Evolutionary conservation across 2,113 vertebrate species (phyloP), one percentile per base, ranked within the genome.

Genomic region (Phoenicopterus ruber): DNA sequence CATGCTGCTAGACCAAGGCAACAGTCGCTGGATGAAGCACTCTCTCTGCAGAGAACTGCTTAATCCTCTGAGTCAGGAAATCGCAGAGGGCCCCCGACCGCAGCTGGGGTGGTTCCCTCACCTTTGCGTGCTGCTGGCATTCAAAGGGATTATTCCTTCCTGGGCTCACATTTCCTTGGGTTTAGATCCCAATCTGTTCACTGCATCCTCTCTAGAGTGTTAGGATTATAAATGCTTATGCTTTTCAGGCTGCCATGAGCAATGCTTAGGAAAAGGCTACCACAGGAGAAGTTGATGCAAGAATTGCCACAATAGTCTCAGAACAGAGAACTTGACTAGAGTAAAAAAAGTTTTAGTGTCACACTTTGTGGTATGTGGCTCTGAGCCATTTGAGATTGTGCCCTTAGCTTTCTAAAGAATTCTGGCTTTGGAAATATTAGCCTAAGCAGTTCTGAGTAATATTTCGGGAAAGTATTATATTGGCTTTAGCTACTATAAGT

Each of bases 381-480:
- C 55, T 61, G 52, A 88, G 94, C 87, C 94, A 86, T 67, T 49
- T 87, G 92, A 96, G 95, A 93, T 89, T 74, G 81, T 91, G 85
- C 52, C 88, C 58, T 89, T 21, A 82, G 86, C 58, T 92, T 93
- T 94, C 94, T 76, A 80, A 95, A 89, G 85, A 91, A 79, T 89
- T 86, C 66, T 91, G 92, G 67, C 94, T 85, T 93, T 96, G 65
- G 96, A 97, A 97, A 97, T 89, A 96, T 90, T 95, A 97, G 67
- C 86, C 95, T 96, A 95, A 97, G 93, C 90, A 88, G 83, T 96
- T 96, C 83, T 86, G 90, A 96, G 92, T 94, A 95, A 83, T 90
- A 93, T 94, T 98, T 96, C 72, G 14, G 92, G 95, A 93, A 96
- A 91, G 91, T 82, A 97, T 97, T 97, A 94, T 97, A 83, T 87